Evolutionary conservation across 2,113 vertebrate genomes (phyloP).

Genomic region (Megalops atlanticus): DNA sequence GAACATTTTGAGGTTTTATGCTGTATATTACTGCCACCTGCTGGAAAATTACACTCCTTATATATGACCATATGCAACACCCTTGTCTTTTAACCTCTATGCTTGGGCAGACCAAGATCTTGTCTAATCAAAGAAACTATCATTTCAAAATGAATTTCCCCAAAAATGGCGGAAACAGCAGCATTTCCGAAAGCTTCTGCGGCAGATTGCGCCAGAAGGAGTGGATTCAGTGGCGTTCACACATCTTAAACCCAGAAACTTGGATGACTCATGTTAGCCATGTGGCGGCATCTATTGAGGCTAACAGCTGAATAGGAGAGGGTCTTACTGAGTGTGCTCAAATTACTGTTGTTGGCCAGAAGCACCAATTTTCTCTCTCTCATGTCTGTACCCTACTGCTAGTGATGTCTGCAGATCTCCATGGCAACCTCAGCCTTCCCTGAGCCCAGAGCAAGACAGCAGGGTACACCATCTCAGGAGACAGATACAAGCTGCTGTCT

Average conservation of each 20-base stretch:
- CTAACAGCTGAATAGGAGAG: not conserved
- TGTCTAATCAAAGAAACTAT: not conserved
- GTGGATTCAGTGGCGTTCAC: not conserved
- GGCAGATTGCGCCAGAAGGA: constrained; percentile 3
- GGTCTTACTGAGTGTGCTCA: not conserved
- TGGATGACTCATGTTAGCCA: not conserved
- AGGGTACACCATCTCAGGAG: not conserved
- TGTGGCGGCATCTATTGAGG: not conserved
- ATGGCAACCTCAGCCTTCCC: constrained; percentile 1
- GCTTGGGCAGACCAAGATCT: not conserved
- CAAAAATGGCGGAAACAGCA: not conserved
- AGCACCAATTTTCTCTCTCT: not conserved
- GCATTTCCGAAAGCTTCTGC: not conserved
- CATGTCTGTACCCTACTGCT: not conserved
- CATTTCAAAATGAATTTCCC: not conserved
- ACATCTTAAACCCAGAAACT: not conserved
- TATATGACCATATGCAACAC: not conserved
- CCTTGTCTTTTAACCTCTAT: not conserved
- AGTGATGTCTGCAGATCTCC: not conserved
- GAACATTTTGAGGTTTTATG: not conserved
- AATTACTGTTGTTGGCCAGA: not conserved
- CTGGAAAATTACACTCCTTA: not conserved
- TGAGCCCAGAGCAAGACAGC: not conserved
- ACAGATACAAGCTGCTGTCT: not conserved
- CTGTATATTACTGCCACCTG: not conserved